Conservation (phyloP, 2,888 invertebrate species). For the Lepidonotus clava region DNA sequence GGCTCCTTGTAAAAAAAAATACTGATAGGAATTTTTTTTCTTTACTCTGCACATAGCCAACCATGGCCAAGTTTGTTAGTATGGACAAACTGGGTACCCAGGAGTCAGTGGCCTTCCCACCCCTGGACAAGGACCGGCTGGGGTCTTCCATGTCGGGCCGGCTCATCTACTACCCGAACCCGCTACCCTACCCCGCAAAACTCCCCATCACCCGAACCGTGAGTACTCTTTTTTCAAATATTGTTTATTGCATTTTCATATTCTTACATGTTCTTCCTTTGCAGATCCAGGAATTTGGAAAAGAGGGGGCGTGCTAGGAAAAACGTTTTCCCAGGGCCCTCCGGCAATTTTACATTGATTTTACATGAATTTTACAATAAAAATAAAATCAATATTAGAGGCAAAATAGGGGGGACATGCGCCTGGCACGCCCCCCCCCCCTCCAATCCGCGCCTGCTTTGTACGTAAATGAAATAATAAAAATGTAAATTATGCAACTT, state of each 20-base stretch:
- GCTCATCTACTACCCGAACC: slow-evolving; percentile 77
- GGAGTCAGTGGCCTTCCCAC: slow-evolving; percentile 57
- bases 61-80: slow-evolving; percentile 50
- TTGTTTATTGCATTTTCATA: neutral
- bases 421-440: too few relatives aligned
- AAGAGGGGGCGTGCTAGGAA: neutral
- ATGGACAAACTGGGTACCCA: slow-evolving; percentile 46
- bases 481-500: too few relatives aligned
- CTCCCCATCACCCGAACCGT: slow-evolving; percentile 76
- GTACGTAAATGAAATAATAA: too few relatives aligned
- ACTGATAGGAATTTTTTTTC: too few relatives aligned
- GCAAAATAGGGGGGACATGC: too few relatives aligned
- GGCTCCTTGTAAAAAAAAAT: too few relatives aligned
- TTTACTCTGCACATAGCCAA: slow-evolving; percentile 55
- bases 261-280: too few relatives aligned
- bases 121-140: slow-evolving; percentile 62
- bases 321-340: neutral
- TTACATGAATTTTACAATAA: neutral
- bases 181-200: slow-evolving; percentile 76
- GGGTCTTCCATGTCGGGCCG: slow-evolving; percentile 69
- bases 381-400: neutral
- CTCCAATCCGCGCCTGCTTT: too few relatives aligned
- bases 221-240: too few relatives aligned
- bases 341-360: neutral
- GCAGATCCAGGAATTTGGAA: neutral